phyloP scores from a whole-genome alignment of 2,888 invertebrate species.

The Pimpla rufipes region DNA sequence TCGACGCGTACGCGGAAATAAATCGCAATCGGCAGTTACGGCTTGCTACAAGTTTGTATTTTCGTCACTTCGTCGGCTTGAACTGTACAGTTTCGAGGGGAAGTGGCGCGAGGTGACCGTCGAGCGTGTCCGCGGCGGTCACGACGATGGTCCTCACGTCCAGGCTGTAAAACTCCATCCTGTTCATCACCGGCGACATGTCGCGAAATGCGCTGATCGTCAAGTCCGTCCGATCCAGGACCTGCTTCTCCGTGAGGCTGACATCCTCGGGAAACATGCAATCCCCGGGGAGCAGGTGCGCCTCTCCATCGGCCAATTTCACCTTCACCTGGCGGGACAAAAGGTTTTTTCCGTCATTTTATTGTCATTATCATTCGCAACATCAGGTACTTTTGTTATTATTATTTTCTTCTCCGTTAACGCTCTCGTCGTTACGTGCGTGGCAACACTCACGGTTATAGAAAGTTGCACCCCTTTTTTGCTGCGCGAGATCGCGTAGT shows the following conservation, averaged over 20 bases:
- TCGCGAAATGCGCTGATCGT: slow-evolving; percentile 76
- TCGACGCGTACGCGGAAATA: neutral
- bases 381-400: too few species aligned
- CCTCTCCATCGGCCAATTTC: slow-evolving; percentile 87
- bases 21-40: neutral
- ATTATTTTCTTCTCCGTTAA: too few species aligned
- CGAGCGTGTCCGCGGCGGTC: slow-evolving; percentile 69
- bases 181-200: slow-evolving; percentile 73
- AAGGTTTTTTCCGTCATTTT: too few species aligned
- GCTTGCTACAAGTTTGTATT: slow-evolving; percentile 18
- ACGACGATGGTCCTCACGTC: slow-evolving; percentile 69
- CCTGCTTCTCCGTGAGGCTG: slow-evolving; percentile 69
- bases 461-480: slow-evolving; percentile 86
- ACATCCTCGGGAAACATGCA: slow-evolving; percentile 78
- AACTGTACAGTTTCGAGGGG: slow-evolving; percentile 47
- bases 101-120: slow-evolving; percentile 69
- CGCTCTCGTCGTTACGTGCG: too few species aligned
- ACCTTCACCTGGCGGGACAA: slow-evolving; percentile 86
- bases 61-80: slow-evolving; percentile 50
- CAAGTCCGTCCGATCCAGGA: slow-evolving; percentile 73
- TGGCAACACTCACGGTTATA: slow-evolving; percentile 74
- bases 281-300: slow-evolving; percentile 88
- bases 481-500: slow-evolving; percentile 88
- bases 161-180: slow-evolving; percentile 72
- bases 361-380: too few species aligned